These are phyloP conservation scores for Fopius arisanus DNA, from an alignment of 1,140 invertebrate genomes.

Conservation along the genomic window DNA sequence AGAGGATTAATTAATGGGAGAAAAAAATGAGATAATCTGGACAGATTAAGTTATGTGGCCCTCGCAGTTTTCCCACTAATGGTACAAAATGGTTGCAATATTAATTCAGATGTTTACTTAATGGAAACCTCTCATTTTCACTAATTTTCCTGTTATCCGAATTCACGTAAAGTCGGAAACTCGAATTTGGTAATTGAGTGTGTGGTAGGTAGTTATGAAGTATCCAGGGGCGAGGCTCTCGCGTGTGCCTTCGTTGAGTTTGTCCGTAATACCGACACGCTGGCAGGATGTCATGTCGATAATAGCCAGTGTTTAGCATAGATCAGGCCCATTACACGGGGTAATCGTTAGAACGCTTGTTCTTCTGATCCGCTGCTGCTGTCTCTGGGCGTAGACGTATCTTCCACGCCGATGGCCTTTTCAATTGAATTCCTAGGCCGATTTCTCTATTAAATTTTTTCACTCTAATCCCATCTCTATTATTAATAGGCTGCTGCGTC, in stretches of 20 bases:
- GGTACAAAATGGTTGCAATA: too few species aligned
- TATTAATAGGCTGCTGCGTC: too few species aligned
- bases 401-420: neutral
- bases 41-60: too few species aligned
- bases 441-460: too few species aligned
- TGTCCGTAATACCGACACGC: neutral
- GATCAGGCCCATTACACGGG: slow-evolving; percentile 30
- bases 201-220: neutral
- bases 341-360: slow-evolving; percentile 22
- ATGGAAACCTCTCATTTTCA: neutral
- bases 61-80: too few species aligned
- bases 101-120: too few species aligned
- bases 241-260: slow-evolving; percentile 7
- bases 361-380: neutral
- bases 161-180: neutral
- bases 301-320: slow-evolving; percentile 32
- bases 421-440: neutral
- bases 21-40: too few species aligned
- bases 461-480: too few species aligned
- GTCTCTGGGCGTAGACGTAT: neutral
- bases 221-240: neutral
- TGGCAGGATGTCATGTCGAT: slow-evolving; percentile 37
- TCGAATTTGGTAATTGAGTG: slow-evolving; percentile 10
- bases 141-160: neutral
- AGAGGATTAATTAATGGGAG: too few species aligned